Evolutionary conservation across 2,797 vertebrate genomes (phyloP).

Genomic region (Sylvilagus floridanus): DNA sequence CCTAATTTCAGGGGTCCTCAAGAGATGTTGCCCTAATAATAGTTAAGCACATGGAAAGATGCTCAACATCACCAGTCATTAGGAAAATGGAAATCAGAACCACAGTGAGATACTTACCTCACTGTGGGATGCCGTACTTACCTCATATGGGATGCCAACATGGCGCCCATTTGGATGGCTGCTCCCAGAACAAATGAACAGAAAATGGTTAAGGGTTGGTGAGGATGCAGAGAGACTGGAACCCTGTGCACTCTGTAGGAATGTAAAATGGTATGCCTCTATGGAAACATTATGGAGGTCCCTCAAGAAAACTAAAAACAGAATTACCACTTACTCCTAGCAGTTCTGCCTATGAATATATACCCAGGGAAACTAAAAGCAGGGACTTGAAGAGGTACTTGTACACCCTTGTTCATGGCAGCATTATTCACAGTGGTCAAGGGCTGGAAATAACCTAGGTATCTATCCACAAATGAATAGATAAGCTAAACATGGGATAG

Average conservation of each 20-base stretch:
- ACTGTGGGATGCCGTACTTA: background rate
- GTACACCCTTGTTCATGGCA: background rate
- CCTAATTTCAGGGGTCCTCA: constrained; percentile 44
- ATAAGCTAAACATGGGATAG: background rate
- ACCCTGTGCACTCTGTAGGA: background rate
- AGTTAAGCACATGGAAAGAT: background rate
- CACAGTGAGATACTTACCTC: background rate
- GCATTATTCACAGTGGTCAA: background rate
- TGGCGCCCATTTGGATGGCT: background rate
- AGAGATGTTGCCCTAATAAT: constrained; percentile 29
- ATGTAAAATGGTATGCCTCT: background rate
- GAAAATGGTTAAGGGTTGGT: background rate
- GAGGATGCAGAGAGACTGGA: background rate
- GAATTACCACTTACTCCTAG: background rate
- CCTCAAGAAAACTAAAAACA: background rate
- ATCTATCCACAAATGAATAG: too few relatives aligned
- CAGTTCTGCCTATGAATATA: background rate
- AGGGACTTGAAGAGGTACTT: background rate
- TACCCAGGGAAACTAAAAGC: background rate
- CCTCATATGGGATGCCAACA: too few relatives aligned
- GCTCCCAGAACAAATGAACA: background rate
- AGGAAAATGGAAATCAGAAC: constrained; percentile 32
- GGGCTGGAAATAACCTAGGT: too few relatives aligned
- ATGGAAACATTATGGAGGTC: background rate
- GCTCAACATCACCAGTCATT: background rate